Base-by-base conservation (phyloP, 2,888 invertebrate species). In the Drosophila paramelanica region DNA sequence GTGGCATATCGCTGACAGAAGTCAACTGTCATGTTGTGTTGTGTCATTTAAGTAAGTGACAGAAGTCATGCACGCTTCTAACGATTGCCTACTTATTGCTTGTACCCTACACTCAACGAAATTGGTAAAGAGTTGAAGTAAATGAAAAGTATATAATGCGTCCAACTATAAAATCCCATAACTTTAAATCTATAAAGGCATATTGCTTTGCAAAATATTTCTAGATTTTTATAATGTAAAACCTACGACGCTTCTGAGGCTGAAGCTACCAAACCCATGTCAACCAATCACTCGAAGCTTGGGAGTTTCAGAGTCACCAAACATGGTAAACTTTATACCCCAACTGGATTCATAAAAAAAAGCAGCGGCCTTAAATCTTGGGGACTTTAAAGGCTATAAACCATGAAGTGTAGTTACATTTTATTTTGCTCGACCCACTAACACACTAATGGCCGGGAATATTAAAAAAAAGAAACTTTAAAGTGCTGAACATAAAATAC, bases 1-100 rank as follows among this genome's bases (percentile, higher is more conserved):
- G 76, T 81, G 85, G 82, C 89, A 84, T 90, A 90, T 91, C 90
- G 85, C 89, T 87, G 88, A 90, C 84, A 90, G 81, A 91, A 91
- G 90, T 90, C 90, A 91, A 89, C 89, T 90, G 90, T 90, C 90
- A 89, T 90, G 90, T 90, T 90, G 89, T 53, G 52, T 31, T 62
- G 58, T 70, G 59, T 59, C 71, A 56, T 76, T 76, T 86, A 87
- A 82, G 89, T 80, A 88, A 91, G 90, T 90, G 90, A 90, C 90
- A 90, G 90, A 90, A 90, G 90, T 86, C 72, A 73, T 51, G 67
- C 70, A 72, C 79, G 75, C 77, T 70, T 74, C 61, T 69, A 67
- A 51, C 49, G 59, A 59, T 55, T 57, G 46, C 31, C 45, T 38
- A 38, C 38, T 23, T 38, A 27, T n/a, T 31, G 31, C 3, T 20